Percentiles rank a stretch among this genome's conserved stretches.
Evolutionary conservation across 2,888 invertebrate species (phyloP).

Genomic region (Drosophila fulvimacula): DNA sequence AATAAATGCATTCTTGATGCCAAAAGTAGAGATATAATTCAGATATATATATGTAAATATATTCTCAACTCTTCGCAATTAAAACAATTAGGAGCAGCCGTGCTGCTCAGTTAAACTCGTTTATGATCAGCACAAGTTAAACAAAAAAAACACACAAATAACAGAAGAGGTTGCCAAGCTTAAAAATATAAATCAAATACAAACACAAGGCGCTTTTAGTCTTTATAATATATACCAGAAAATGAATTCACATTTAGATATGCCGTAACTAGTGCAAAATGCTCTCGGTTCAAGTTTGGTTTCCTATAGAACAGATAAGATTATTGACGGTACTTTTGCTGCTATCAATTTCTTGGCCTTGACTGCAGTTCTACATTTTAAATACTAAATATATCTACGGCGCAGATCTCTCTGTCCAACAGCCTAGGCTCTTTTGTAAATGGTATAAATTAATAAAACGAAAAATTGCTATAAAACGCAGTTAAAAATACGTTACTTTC

Average conservation of each 20-base stretch:
- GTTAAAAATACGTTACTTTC: slow-evolving; percentile 26
- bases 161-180: slow-evolving; percentile 14
- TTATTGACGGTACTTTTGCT: slow-evolving; percentile 46
- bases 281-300: slow-evolving; percentile 26
- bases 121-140: slow-evolving; percentile 8
- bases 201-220: slow-evolving; percentile 1
- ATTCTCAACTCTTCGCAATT: slow-evolving; percentile 14
- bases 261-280: slow-evolving; percentile 7
- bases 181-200: slow-evolving; percentile 28
- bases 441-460: slow-evolving; percentile 11
- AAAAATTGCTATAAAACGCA: slow-evolving; percentile 26
- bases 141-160: no score
- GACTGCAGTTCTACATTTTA: slow-evolving; percentile 34
- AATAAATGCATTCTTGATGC: slow-evolving; percentile 1
- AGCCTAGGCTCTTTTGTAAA: slow-evolving; percentile 11
- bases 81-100: slow-evolving; percentile 38
- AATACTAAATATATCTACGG: slow-evolving; percentile 17
- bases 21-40: neutral
- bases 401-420: slow-evolving; percentile 14
- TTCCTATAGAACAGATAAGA: slow-evolving; percentile 58
- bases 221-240: neutral
- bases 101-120: slow-evolving; percentile 23
- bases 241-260: slow-evolving; percentile 13
- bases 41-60: slow-evolving; percentile 3
- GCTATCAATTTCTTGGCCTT: slow-evolving; percentile 43